Percentiles rank a stretch among this genome's conserved stretches.
phyloP scores from a whole-genome alignment of 2,113 vertebrate genomes.

The Trichomycterus rosablanca region DNA sequence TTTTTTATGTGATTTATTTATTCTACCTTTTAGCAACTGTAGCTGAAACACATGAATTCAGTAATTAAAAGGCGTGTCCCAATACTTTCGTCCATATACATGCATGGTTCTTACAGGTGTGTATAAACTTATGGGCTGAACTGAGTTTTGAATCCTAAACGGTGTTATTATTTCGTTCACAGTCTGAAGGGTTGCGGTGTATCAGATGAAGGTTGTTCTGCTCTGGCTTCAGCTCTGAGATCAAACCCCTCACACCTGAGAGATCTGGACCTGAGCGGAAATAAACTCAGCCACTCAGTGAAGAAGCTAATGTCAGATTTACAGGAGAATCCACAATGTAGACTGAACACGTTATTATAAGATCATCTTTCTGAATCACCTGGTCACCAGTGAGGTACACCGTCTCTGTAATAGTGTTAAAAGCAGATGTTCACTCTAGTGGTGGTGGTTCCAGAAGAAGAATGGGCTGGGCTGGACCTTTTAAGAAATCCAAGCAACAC shows the following conservation, averaged over 20 bases:
- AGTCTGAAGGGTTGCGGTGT: not conserved
- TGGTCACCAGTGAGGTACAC: not conserved
- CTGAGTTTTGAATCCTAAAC: no score
- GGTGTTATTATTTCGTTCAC: not conserved
- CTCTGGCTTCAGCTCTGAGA: conserved; percentile 29
- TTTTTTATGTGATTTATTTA: no score
- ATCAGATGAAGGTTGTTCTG: conserved; percentile 11
- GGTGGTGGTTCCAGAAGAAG: no score
- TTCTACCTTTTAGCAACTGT: no score
- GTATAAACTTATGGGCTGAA: no score
- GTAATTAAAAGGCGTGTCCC: no score
- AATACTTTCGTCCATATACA: no score
- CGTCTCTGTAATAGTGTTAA: not conserved
- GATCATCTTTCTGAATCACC: not conserved
- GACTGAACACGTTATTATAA: conserved; percentile 30
- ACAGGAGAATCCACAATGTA: conserved; percentile 23
- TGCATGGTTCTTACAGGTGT: no score
- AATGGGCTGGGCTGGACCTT: no score
- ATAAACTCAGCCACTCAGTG: conserved; percentile 14
- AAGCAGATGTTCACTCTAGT: not conserved
- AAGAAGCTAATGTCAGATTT: conserved; percentile 21
- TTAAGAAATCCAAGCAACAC: no score
- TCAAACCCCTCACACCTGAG: conserved; percentile 15
- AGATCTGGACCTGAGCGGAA: conserved; percentile 34
- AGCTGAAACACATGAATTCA: no score